Conservation (phyloP, 2,797 vertebrate genomes). For the Potorous gilbertii region DNA sequence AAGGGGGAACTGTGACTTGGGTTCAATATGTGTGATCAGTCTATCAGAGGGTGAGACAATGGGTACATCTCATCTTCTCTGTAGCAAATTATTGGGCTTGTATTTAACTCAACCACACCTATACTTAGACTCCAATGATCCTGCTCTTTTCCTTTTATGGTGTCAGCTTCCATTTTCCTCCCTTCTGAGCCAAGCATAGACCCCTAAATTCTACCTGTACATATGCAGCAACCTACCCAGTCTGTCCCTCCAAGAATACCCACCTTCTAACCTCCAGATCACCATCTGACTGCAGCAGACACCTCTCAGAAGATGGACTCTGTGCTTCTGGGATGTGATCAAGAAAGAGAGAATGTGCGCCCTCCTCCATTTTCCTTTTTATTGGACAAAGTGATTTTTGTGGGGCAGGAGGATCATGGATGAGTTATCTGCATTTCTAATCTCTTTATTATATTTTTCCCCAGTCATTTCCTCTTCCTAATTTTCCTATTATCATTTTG, state of each 20-base stretch:
- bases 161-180: not conserved
- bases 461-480: not conserved
- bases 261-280: too few species aligned
- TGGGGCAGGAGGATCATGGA: too few species aligned
- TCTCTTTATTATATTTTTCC: not conserved
- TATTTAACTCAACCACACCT: not conserved
- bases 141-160: not conserved
- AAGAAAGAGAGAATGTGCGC: not conserved
- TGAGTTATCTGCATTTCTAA: not conserved
- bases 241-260: too few species aligned
- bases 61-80: not conserved
- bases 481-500: not conserved
- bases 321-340: not conserved
- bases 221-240: too few species aligned
- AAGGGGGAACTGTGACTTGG: not conserved
- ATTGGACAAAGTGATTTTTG: not conserved
- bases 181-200: not conserved
- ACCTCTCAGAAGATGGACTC: not conserved
- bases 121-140: not conserved
- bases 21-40: not conserved
- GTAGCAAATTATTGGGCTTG: not conserved
- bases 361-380: not conserved
- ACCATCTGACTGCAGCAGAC: not conserved
- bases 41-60: not conserved
- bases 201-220: not conserved